phyloP scores from a whole-genome alignment of 92 coral and sea anemone species.

The Porites rus region DNA sequence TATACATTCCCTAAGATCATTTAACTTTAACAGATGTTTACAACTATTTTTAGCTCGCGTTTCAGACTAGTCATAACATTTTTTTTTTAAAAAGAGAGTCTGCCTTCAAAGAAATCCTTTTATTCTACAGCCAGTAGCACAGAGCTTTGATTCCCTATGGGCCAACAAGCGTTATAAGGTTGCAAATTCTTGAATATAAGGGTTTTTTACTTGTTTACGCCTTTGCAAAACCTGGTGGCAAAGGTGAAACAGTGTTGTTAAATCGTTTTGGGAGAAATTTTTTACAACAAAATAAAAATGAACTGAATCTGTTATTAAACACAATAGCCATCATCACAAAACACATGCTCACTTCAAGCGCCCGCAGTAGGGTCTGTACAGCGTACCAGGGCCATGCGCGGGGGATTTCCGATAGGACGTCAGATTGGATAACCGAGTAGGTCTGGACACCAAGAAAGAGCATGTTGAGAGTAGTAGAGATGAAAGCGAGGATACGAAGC shows the following conservation, averaged over 20 bases:
- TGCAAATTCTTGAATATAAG: too few relatives aligned
- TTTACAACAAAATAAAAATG: not conserved
- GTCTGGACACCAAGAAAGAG: constrained; percentile 23
- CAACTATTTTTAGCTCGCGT: too few relatives aligned
- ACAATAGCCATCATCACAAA: constrained; percentile 14
- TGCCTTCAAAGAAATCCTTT: too few relatives aligned
- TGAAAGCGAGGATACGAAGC: constrained; percentile 16
- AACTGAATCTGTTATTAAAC: constrained; percentile 31
- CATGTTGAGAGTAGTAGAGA: constrained; percentile 13
- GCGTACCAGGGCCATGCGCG: constrained; percentile 57
- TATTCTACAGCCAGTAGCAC: too few relatives aligned
- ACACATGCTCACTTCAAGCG: constrained; percentile 37
- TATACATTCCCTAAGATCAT: too few relatives aligned
- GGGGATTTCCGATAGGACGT: not conserved
- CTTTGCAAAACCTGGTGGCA: not conserved
- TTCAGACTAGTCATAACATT: too few relatives aligned
- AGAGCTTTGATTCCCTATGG: too few relatives aligned
- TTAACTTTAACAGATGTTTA: too few relatives aligned
- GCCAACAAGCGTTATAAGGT: too few relatives aligned
- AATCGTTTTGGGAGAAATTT: not conserved
- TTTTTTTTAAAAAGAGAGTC: too few relatives aligned
- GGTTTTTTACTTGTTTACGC: not conserved
- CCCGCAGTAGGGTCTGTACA: constrained; percentile 38
- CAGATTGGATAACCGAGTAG: constrained; percentile 20
- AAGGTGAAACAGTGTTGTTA: constrained; percentile 22